Conservation (phyloP, 2,113 vertebrate genomes). For the Catharus bicknelli region DNA sequence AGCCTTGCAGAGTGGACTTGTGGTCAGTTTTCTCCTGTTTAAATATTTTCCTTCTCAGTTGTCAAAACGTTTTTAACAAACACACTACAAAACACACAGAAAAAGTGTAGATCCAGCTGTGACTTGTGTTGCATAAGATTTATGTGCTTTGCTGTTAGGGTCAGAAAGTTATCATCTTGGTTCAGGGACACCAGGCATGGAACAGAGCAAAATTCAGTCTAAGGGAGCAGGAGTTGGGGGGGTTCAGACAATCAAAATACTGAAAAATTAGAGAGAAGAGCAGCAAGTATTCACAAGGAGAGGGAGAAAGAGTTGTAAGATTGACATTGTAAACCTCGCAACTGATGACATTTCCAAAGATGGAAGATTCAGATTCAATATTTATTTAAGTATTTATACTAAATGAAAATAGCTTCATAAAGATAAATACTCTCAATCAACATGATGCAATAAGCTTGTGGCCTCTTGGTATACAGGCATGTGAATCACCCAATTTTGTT, state of each 20-base stretch:
- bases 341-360: neutral
- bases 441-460: neutral
- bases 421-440: neutral
- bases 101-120: neutral
- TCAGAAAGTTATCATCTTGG: neutral
- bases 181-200: neutral
- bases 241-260: neutral
- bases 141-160: neutral
- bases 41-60: neutral
- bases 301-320: neutral
- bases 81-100: neutral
- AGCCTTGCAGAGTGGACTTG: neutral
- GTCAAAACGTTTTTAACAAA: neutral
- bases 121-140: neutral
- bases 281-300: neutral
- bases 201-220: neutral
- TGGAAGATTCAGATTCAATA: neutral
- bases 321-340: neutral
- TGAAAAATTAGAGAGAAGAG: neutral
- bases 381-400: neutral
- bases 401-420: neutral
- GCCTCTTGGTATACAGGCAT: neutral
- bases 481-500: neutral
- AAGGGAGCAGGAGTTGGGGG: accelerated
- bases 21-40: neutral